phyloP scores from a whole-genome alignment of 2,888 invertebrate genomes.

The Drosophila ezoana region DNA sequence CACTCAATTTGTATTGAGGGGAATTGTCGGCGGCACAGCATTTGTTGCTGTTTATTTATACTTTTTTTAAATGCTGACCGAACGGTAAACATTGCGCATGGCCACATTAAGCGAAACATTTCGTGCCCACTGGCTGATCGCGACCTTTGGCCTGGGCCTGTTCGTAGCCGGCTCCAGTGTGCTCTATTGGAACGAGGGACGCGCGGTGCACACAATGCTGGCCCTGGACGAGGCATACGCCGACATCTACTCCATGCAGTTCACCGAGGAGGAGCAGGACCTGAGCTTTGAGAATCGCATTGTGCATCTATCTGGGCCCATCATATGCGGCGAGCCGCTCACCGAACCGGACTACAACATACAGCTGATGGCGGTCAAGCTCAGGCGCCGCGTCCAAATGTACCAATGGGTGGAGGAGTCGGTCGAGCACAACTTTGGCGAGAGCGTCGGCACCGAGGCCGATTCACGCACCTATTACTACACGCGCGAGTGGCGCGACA shows the following conservation, averaged over 20 bases:
- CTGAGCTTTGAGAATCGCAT: constrained; percentile 90
- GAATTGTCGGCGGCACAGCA: constrained; percentile 16
- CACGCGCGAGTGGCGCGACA: constrained; percentile 93
- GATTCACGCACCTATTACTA: constrained; percentile 92
- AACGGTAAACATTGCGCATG: constrained; percentile 35
- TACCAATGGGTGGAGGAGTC: constrained; percentile 95
- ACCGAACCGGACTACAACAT: constrained; percentile 95
- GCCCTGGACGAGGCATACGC: constrained; percentile 91
- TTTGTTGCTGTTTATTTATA: constrained; percentile 23
- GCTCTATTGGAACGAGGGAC: constrained; percentile 94
- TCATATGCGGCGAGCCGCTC: constrained; percentile 91
- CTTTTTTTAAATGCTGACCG: constrained; percentile 33
- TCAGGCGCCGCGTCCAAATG: constrained; percentile 95
- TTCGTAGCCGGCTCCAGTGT: constrained; percentile 89
- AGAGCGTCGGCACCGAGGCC: constrained; percentile 85
- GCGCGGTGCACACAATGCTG: constrained; percentile 91
- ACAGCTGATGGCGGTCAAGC: constrained; percentile 92
- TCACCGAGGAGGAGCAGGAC: constrained; percentile 89
- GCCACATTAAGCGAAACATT: constrained; percentile 78
- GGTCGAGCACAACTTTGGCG: constrained; percentile 84
- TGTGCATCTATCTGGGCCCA: constrained; percentile 91
- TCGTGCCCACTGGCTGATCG: constrained; percentile 88
- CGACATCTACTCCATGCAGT: constrained; percentile 86
- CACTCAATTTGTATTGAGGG: constrained; percentile 1
- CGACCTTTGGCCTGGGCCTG: constrained; percentile 88